A percentile compares a stretch with the other conserved stretches of the same genome.
phyloP scores from a whole-genome alignment of 2,113 vertebrate genomes.

The Grantiella picta region DNA sequence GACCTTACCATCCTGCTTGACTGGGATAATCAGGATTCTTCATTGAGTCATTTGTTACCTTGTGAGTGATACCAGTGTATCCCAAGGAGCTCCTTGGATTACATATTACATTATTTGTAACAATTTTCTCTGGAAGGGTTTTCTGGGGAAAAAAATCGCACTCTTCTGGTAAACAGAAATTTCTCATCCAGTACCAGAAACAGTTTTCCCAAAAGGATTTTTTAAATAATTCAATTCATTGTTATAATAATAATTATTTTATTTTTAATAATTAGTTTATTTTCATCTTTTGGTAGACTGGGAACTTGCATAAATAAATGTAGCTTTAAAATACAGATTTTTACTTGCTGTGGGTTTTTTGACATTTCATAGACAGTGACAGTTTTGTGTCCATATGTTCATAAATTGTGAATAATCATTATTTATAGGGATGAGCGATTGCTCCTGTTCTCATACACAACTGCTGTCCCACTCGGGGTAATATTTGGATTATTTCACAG shows the following conservation, averaged over 20 bases:
- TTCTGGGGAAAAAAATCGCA: fast-evolving
- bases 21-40: not conserved
- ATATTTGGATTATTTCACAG: not conserved
- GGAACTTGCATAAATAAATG: not conserved
- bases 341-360: not conserved
- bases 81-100: not conserved
- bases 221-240: not conserved
- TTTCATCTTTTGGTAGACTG: not conserved
- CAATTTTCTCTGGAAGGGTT: not conserved
- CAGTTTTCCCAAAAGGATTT: not conserved
- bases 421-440: not conserved
- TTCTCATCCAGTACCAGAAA: not conserved
- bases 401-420: not conserved
- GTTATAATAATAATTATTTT: not conserved
- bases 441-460: not conserved
- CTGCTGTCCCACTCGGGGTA: not conserved
- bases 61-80: not conserved
- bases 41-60: not conserved
- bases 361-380: not conserved
- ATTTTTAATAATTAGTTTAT: not conserved
- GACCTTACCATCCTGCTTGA: not conserved
- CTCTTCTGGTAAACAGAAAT: not conserved
- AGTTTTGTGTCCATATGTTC: not conserved
- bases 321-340: not conserved
- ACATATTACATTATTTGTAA: not conserved